These are phyloP conservation scores for Nycticebus coucang DNA, from an alignment of 2,113 vertebrate genomes.

Conservation along the genomic window DNA sequence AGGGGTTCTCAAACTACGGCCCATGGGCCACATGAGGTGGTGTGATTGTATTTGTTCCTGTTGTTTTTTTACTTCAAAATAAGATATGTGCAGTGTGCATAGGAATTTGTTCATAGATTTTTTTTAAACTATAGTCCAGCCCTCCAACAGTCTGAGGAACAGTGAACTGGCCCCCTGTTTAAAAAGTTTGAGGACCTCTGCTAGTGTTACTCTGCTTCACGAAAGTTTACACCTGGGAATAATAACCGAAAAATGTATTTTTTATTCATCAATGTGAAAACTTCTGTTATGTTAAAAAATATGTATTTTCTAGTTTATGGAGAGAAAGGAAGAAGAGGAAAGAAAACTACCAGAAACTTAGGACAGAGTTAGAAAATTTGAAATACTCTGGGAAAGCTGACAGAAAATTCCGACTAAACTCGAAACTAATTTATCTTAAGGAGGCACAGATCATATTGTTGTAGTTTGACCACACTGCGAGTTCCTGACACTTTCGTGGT, in stretches of 20 bases:
- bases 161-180: too few relatives aligned
- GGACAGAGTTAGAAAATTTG: slow-evolving; percentile 53
- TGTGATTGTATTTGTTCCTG: too few relatives aligned
- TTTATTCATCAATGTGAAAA: slow-evolving; percentile 58
- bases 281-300: slow-evolving; percentile 53
- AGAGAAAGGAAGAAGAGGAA: slow-evolving; percentile 54
- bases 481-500: neutral
- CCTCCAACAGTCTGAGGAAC: too few relatives aligned
- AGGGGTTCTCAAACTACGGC: too few relatives aligned
- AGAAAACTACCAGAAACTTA: slow-evolving; percentile 45
- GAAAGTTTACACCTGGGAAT: slow-evolving; percentile 43
- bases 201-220: slow-evolving; percentile 52
- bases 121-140: too few relatives aligned
- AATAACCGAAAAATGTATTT: slow-evolving; percentile 53
- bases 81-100: too few relatives aligned
- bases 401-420: slow-evolving; percentile 61
- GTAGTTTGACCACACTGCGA: neutral
- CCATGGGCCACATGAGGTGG: too few relatives aligned
- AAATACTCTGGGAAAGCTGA: slow-evolving; percentile 45
- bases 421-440: slow-evolving; percentile 57
- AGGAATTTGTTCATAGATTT: too few relatives aligned
- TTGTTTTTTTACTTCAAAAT: too few relatives aligned
- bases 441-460: slow-evolving; percentile 7
- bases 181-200: too few relatives aligned
- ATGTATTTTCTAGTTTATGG: slow-evolving; percentile 24